phyloP scores from a whole-genome alignment of 2,113 vertebrate species.

The Tragelaphus scriptus region DNA sequence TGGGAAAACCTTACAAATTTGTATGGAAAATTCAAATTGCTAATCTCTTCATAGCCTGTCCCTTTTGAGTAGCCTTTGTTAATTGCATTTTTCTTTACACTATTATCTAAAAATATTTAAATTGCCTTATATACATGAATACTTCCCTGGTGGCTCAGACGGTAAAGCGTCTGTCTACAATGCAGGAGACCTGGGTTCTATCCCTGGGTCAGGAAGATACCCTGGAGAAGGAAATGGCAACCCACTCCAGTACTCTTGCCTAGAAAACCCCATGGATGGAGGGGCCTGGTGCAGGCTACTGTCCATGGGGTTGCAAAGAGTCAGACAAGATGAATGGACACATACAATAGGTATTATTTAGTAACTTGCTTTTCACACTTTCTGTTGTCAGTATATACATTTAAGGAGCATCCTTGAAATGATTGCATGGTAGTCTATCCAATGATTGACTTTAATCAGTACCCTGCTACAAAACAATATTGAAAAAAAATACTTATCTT shows the following conservation, averaged over 20 bases:
- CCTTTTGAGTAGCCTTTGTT: background rate
- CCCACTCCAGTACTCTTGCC: no score
- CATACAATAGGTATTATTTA: background rate
- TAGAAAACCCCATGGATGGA: no score
- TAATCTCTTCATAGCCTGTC: background rate
- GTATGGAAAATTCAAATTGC: background rate
- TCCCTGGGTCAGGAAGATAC: no score
- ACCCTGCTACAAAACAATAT: background rate
- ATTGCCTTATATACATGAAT: background rate
- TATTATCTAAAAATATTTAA: background rate
- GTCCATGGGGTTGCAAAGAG: no score
- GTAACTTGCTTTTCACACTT: background rate
- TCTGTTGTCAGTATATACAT: background rate
- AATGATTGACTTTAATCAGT: background rate
- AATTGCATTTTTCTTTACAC: background rate
- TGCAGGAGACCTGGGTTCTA: no score
- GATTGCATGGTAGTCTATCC: background rate
- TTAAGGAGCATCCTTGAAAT: background rate
- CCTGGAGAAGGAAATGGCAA: no score
- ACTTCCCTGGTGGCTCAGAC: no score
- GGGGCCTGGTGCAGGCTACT: no score
- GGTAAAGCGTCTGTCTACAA: no score
- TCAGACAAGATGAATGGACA: background rate
- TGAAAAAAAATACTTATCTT: background rate
- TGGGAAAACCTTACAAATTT: background rate